Conservation (phyloP, 2,888 invertebrate genomes). For the Agelastica alni region DNA sequence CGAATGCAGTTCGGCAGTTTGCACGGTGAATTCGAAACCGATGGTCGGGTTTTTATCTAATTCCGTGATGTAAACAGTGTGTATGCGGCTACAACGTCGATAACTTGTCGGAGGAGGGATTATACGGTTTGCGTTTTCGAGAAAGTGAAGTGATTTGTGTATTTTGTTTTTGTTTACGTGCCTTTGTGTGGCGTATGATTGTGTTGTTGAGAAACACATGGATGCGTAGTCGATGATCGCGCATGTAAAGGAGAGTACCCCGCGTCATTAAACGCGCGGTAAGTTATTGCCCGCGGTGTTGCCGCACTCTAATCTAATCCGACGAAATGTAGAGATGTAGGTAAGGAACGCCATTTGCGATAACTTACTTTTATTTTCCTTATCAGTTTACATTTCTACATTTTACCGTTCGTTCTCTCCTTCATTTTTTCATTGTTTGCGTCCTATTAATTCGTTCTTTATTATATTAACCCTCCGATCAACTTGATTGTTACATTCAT, state of each 20-base stretch:
- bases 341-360: constrained; percentile 1
- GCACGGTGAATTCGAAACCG: constrained; percentile 47
- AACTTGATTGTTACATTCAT: too few species aligned
- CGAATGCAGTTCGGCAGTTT: constrained; percentile 40
- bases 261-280: constrained; percentile 27
- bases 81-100: constrained; percentile 1
- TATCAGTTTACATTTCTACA: too few species aligned
- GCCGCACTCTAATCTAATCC: constrained; percentile 3
- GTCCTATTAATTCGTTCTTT: too few species aligned
- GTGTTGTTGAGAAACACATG: constrained; percentile 52
- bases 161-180: constrained; percentile 38
- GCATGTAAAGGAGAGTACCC: constrained; percentile 31
- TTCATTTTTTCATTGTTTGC: too few species aligned
- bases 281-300: constrained; percentile 18
- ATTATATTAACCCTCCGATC: too few species aligned
- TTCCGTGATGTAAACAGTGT: constrained; percentile 37
- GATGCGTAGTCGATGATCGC: constrained; percentile 53
- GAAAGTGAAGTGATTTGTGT: constrained; percentile 17
- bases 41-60: constrained; percentile 39
- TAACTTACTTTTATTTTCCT: too few species aligned
- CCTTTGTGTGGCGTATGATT: constrained; percentile 45
- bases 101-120: constrained; percentile 18
- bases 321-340: not conserved
- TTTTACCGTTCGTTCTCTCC: too few species aligned
- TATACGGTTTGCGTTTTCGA: constrained; percentile 24